These are phyloP conservation scores for Babylonia areolata DNA, from an alignment of 1,140 invertebrate genomes.

Conservation along the genomic window DNA sequence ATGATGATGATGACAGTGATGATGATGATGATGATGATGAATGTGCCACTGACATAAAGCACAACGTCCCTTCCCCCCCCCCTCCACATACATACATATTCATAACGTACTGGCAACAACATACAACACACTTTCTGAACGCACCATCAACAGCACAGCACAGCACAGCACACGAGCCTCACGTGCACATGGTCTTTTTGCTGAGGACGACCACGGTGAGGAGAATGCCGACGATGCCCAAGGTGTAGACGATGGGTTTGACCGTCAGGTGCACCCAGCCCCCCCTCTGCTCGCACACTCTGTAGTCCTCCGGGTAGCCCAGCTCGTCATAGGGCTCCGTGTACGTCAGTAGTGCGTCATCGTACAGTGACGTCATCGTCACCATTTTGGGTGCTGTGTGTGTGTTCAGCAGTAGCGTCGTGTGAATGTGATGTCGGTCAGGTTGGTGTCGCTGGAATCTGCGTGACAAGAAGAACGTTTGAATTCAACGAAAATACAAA, in stretches of 20 bases:
- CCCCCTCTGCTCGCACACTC: neutral
- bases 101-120: neutral
- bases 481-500: too few relatives aligned
- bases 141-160: neutral
- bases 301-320: conserved; percentile 3
- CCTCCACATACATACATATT: neutral
- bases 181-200: conserved; percentile 83
- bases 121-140: neutral
- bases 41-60: too few relatives aligned
- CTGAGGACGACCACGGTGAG: conserved; percentile 86
- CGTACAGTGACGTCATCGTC: neutral
- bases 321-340: neutral
- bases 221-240: conserved; percentile 84
- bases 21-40: too few relatives aligned
- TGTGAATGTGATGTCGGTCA: too few relatives aligned
- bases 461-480: too few relatives aligned
- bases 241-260: conserved; percentile 82
- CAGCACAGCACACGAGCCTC: neutral
- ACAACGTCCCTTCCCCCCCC: neutral
- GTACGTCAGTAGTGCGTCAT: neutral
- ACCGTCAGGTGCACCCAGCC: conserved; percentile 71
- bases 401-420: too few relatives aligned
- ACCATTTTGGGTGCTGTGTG: too few relatives aligned
- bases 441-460: too few relatives aligned
- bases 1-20: too few relatives aligned